Evolutionary conservation across 2,113 vertebrate genomes (phyloP).

Genomic region (Festucalex cinctus): DNA sequence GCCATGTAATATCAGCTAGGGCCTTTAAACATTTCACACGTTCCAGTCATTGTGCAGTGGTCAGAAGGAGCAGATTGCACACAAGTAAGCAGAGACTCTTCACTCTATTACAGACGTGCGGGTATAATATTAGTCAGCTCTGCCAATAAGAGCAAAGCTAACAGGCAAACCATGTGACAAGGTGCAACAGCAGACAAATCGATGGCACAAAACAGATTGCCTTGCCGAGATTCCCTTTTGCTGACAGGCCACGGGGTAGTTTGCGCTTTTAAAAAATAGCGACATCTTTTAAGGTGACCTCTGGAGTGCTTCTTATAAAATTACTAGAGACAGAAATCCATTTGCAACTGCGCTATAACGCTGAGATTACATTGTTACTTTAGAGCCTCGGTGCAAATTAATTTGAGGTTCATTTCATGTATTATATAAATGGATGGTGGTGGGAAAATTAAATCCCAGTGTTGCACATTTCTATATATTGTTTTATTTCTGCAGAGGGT

Average conservation of each 20-base stretch:
- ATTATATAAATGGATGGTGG: conserved; percentile 77
- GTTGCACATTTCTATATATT: conserved; percentile 77
- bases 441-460: conserved; percentile 75
- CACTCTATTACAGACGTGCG: conserved; percentile 79
- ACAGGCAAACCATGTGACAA: conserved; percentile 72
- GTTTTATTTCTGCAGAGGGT: conserved; percentile 73
- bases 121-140: conserved; percentile 80
- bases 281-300: conserved; percentile 81
- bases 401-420: conserved; percentile 79
- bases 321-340: conserved; percentile 81
- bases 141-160: conserved; percentile 72
- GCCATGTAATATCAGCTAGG: conserved; percentile 59
- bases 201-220: conserved; percentile 79
- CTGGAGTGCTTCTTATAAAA: conserved; percentile 76
- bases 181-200: conserved; percentile 71
- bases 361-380: conserved; percentile 79
- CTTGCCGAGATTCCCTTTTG: conserved; percentile 71
- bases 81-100: conserved; percentile 74
- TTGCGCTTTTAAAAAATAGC: conserved; percentile 78
- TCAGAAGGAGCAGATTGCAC: conserved; percentile 68
- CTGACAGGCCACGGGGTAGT: conserved; percentile 73
- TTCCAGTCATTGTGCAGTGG: conserved; percentile 67
- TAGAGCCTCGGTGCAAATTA: conserved; percentile 75
- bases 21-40: conserved; percentile 72
- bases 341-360: conserved; percentile 78